phyloP scores from a whole-genome alignment of 2,888 invertebrate species.

The Drosophila paranaensis region DNA sequence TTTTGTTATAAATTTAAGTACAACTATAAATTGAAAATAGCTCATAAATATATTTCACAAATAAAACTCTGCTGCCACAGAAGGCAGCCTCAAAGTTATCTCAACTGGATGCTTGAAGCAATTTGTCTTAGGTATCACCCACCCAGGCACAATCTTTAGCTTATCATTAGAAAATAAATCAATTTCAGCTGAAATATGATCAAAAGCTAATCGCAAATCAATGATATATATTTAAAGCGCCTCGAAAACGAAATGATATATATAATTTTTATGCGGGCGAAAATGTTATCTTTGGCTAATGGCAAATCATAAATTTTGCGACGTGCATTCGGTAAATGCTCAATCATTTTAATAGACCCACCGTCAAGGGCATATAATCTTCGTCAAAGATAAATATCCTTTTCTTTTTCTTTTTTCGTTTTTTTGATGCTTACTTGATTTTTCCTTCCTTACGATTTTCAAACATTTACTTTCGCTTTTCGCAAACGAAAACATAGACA shows the following conservation, averaged over 20 bases:
- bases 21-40: too few relatives aligned
- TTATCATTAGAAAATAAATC: background rate
- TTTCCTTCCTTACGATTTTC: slow-evolving; percentile 79
- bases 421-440: slow-evolving; percentile 73
- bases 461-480: slow-evolving; percentile 81
- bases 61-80: background rate
- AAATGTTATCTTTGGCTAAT: slow-evolving; percentile 29
- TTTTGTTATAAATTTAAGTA: too few relatives aligned
- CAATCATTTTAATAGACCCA: slow-evolving; percentile 57
- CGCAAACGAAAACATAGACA: slow-evolving; percentile 72
- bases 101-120: background rate
- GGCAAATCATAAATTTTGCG: slow-evolving; percentile 32
- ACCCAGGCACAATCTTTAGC: background rate
- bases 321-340: slow-evolving; percentile 47
- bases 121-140: too few relatives aligned
- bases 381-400: slow-evolving; percentile 56
- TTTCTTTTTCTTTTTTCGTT: slow-evolving; percentile 29
- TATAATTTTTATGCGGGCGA: slow-evolving; percentile 22
- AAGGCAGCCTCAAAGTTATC: background rate
- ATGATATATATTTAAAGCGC: slow-evolving; percentile 19
- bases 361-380: slow-evolving; percentile 52
- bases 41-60: too few relatives aligned
- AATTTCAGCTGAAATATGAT: slow-evolving; percentile 1
- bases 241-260: slow-evolving; percentile 23
- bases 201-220: slow-evolving; percentile 1